Evolutionary conservation across 2,113 vertebrate genomes (phyloP).

Genomic region (Lagopus leucura): DNA sequence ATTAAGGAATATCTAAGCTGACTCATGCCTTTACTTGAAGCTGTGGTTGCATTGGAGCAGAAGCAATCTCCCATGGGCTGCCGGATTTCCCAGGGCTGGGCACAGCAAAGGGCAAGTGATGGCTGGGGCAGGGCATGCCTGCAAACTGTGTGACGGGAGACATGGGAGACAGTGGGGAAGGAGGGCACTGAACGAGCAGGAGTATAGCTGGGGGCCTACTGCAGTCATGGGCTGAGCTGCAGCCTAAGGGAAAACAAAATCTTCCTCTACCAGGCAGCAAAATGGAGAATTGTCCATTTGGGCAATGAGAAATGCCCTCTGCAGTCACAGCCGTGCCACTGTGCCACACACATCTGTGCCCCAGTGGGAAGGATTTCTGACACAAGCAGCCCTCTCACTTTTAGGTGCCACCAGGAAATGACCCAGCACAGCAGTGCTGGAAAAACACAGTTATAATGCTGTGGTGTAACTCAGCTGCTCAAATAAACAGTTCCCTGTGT

Average conservation of each 20-base stretch:
- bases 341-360: neutral
- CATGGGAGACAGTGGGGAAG: neutral
- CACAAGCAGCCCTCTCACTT: neutral
- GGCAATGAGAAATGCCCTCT: neutral
- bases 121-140: neutral
- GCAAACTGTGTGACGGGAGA: neutral
- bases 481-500: neutral
- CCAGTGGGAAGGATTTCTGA: neutral
- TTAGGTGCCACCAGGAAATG: neutral
- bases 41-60: neutral
- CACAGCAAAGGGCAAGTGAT: neutral
- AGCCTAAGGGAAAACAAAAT: neutral
- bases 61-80: neutral
- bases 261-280: neutral
- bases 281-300: neutral
- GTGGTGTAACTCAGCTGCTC: neutral
- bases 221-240: neutral
- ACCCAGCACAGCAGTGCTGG: neutral
- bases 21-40: slow-evolving; percentile 56
- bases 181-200: neutral
- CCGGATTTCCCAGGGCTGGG: neutral
- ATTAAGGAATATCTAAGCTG: neutral
- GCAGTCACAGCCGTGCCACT: neutral
- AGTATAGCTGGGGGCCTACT: neutral
- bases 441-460: neutral